phyloP scores from a whole-genome alignment of 2,797 vertebrate genomes.

The Leptodactylus fallax region DNA sequence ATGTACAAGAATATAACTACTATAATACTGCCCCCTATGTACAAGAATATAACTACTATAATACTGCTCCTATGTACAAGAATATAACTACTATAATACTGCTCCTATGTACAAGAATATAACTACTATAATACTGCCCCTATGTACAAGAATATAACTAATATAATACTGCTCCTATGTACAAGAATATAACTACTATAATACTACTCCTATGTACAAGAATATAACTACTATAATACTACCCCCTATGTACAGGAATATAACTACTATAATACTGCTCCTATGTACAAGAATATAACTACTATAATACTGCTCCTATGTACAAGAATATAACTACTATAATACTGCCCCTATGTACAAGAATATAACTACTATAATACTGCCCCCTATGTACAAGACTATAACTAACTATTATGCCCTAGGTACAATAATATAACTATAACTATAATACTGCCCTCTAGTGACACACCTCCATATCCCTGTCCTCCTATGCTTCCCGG shows the following conservation, averaged over 20 bases:
- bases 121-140: not conserved
- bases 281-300: slow-evolving; percentile 5
- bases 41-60: slow-evolving; percentile 16
- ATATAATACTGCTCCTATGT: not conserved
- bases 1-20: slow-evolving; percentile 11
- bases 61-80: not conserved
- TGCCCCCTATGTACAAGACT: not conserved
- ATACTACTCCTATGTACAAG: not conserved
- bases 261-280: no score
- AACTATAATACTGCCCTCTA: not conserved
- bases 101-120: not conserved
- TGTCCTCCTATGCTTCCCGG: not conserved
- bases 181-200: not conserved
- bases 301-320: not conserved
- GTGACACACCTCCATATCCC: no score
- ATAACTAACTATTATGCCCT: not conserved
- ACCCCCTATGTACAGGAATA: not conserved
- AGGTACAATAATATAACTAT: not conserved
- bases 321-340: not conserved
- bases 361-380: slow-evolving; percentile 3
- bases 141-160: slow-evolving; percentile 13
- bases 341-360: not conserved
- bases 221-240: not conserved
- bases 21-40: not conserved
- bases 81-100: slow-evolving; percentile 3